Base-by-base conservation (phyloP, 2,797 vertebrate species). In the Percopsis omiscomaycus region DNA sequence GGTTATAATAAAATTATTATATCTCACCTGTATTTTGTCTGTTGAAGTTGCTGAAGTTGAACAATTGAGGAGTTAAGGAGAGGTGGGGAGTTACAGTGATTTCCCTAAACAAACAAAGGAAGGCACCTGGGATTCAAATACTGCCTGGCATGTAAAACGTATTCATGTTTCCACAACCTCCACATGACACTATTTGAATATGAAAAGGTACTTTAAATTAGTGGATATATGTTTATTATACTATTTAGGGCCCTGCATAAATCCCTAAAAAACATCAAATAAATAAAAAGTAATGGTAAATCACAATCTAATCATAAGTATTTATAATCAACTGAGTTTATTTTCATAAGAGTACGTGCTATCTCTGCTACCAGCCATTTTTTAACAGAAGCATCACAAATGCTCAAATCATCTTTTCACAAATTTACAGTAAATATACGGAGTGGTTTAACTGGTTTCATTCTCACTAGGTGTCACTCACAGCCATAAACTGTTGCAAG, bases 101-200 rank as follows among this genome's bases (percentile, higher is more conserved):
- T 92, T 92, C 85, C 89, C 84, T 92, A 92, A 88, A 91, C 88
- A 92, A 91, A 90, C 85, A 83, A 14, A 72, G 61, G 69, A 69
- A 70, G 75, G 77, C 82, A 89, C 86, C 89, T 86, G 84, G 64
- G 56, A 90, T 80, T 88, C 86, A 88, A 89, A 88, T 79, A 44
- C 22, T 66, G 28, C 45, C 28, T 30, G 4, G 30, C 53, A 64
- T 65, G 64, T 53, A 79, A 75, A 69, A 64, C 68, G 52, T 58
- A 63, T 74, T 72, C 78, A 32, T 48, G 58, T 55, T 29, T 37
- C 16, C 44, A 59, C 71, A 72, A 68, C 54, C 69, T 32, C 5
- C 3, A 87, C 92, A 92, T 91, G 79, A 78, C 73, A 89, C 27
- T 3, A 86, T 92, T 91, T 92, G 83, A 82, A 84, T 92, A 65